Evolutionary conservation across 2,113 vertebrate species (phyloP), one percentile per base, ranked within the genome.

Genomic region (Sprattus sprattus): DNA sequence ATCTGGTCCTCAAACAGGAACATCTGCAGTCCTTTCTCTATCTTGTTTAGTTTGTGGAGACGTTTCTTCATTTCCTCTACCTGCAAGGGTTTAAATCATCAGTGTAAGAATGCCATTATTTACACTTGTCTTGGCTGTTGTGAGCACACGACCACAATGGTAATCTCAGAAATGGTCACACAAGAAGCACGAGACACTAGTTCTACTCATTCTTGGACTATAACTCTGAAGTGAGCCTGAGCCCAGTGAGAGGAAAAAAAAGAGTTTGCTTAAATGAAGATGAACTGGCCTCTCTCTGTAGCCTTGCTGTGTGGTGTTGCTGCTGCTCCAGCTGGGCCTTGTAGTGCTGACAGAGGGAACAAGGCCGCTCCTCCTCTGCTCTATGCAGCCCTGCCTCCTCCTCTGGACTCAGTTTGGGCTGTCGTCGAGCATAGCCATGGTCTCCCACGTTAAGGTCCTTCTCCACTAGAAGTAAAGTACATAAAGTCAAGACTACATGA

Each of bases 61-160:
- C 94, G 94, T 84, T 94, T 95, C 92, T 95, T 96, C 95, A 96
- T 95, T 89, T 95, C 95, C 86, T 95, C 95, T 22, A 92, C 94
- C 95, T 96, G 89, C 82, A 49, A 86, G 15, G 4, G 39, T 8
- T 52, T 45, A 1, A 67, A n/a, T 15, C 39, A 52, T 54, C 28
- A 82, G 2, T 44, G 16, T 39, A 2, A 10, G 6, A 32, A 67
- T 25, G 7, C 25, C 20, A 18, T 54, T 28, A 47, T n/a, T 39
- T 16, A 45, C 20, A 71, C 39, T 39, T 84, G 20, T 71, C 75
- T 84, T 78, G 64, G 50, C 46, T 32, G 32, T n/a, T 18, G 60
- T 82, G 11, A 28, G n/a, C 44, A 39, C 39, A 39, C 39, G 39
- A 39, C 2, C 39, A 39, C 39, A 39, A 39, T 39, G 39, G 39